Base-by-base conservation (phyloP, 1,140 invertebrate species). In the Sycobia sp. region DNA sequence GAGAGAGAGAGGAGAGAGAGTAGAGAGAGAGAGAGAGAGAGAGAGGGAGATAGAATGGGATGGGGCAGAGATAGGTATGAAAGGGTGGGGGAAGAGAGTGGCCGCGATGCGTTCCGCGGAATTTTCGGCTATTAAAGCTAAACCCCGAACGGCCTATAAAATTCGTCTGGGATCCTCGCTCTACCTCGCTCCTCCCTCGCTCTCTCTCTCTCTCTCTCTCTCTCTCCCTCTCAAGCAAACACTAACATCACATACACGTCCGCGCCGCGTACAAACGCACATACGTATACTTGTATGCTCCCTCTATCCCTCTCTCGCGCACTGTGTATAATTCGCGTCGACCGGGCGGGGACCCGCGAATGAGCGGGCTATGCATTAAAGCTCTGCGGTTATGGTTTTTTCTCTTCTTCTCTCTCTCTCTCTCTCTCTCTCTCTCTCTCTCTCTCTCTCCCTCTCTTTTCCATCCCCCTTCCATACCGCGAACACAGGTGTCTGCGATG, bases 111-210 rank as follows among this genome's bases (percentile, higher is more conserved):
- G 23, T 41, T 38, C 32, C 41, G 54, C 54, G 71, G 72, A 63
- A 78, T 78, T n/a, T 79, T 78, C 73, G 76, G 76, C 76, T 76
- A 77, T 79, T 79, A 76, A 79, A 73, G 69, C 72, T 69, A 73
- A 76, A 73, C 72, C 72, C 71, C 72, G 77, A 79, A 80, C 74
- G 72, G 73, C 77, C 80, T 80, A 82, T 81, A 82, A 82, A 82
- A 80, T 81, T 81, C 77, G 78, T 80, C 79, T 79, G 78, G 56
- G 34, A 9, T 27, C 3, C 25, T 29, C 27, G n/a, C 25, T 4
- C 22, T 2, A 14, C 22, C n/a, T 10, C 44, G 10, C 14, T 1
- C 46, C 13, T n/a, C 2, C 46, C 25, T 3, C 2, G 2, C 16
- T 16, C 41, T 4, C 4, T 11, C 41, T 20, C 18, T 18, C 41